Evolutionary conservation across 2,888 invertebrate genomes (phyloP).

Genomic region (Diarsia dahlii): DNA sequence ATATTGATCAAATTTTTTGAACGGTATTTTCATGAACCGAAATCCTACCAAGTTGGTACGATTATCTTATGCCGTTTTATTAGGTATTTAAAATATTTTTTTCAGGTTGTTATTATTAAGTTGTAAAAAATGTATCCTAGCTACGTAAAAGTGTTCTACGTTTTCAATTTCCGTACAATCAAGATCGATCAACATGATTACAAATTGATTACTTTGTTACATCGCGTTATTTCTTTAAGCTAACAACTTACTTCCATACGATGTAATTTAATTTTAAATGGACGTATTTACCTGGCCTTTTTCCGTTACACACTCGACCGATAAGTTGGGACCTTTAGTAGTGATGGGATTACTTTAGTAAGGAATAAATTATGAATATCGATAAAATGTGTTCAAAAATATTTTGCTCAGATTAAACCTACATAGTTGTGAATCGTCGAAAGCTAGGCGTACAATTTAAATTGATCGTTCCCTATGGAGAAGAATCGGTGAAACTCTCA

Average conservation of each 20-base stretch:
- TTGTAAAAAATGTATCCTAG: neutral
- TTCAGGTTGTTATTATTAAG: neutral
- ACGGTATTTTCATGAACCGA: neutral
- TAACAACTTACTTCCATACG: constrained; percentile 18
- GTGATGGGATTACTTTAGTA: constrained; percentile 17
- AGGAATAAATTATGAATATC: constrained; percentile 7
- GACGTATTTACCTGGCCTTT: constrained; percentile 46
- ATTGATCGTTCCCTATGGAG: neutral
- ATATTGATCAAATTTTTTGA: neutral
- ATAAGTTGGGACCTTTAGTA: constrained; percentile 41
- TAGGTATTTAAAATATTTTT: neutral
- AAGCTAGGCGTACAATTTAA: neutral
- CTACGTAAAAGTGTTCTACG: neutral
- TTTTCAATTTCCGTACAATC: neutral
- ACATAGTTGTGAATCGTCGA: neutral
- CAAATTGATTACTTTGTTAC: constrained; percentile 23
- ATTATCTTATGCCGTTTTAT: neutral
- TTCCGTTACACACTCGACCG: constrained; percentile 39
- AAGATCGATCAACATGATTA: constrained; percentile 17
- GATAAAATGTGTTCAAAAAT: neutral
- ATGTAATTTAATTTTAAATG: constrained; percentile 54
- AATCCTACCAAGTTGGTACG: neutral
- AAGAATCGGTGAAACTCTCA: too few species aligned
- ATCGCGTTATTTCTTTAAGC: constrained; percentile 4
- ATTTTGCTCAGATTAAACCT: neutral